Base-by-base conservation (phyloP, 2,888 invertebrate species). In the Dasysyrphus tricinctus region DNA sequence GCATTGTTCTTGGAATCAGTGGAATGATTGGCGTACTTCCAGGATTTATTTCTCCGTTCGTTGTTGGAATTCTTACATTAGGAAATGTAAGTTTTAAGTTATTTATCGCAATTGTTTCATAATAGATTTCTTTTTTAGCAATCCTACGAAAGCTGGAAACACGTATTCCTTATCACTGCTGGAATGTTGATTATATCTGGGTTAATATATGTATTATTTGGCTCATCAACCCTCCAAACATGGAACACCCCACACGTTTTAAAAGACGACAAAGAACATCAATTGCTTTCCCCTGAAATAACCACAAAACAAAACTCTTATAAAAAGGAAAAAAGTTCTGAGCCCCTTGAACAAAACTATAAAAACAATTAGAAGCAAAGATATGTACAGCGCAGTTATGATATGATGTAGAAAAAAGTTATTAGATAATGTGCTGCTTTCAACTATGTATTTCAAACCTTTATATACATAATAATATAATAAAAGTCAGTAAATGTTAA, bases 41-140 rank as follows among this genome's bases (percentile, higher is more conserved):
- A 0, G 95, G 95, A 49, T 95, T 95, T 83, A 91, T 95, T 61
- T 95, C 95, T 2, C 95, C 95, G 1, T 91, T 93, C 0, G 92
- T 95, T 16, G 95, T 95, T 32, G 95, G 95, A 19, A 90, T 93
- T 67, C 90, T 95, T 9, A 95, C 95, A 0, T 93, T 94, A 73
- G 93, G 94, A 88, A 95, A 95, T 90, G 95, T 95, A 91, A 94
- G 94, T 37, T 32, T 19, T 12, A 12, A 8, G 32, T 49, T 24
- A 12, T 16, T 6, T 37, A 14, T 12, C 5, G 1, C 19, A 16
- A 34, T 24, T 11, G 14, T 3, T 39, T 57, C 19, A 16, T 49
- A 32, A 44, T n/a, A 5, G n/a, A 63, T 14, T 47, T 61, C 63
- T 59, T 42, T 91, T 92, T 12, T 89, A 95, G 95, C 94, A 95